Percentiles rank a stretch among this genome's conserved stretches.
phyloP scores from a whole-genome alignment of 2,113 vertebrate genomes.

The Telmatochromis sp. region DNA sequence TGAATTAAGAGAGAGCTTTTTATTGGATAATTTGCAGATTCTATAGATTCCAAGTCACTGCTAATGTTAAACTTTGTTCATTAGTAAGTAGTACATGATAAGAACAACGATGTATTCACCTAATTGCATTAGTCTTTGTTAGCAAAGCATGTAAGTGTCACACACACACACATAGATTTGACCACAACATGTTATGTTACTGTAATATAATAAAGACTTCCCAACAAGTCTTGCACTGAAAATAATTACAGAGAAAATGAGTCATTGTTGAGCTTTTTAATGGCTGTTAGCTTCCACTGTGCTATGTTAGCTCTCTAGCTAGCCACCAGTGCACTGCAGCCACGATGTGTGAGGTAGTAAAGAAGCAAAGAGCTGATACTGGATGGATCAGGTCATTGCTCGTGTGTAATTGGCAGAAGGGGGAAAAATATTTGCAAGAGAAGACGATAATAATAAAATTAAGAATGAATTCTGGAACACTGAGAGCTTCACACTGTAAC shows the following conservation, averaged over 20 bases:
- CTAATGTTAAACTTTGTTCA: background rate
- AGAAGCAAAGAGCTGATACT: background rate
- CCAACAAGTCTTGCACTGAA: background rate
- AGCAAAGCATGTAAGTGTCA: background rate
- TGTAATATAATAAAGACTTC: background rate
- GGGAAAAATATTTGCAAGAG: fast-evolving
- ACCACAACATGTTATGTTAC: background rate
- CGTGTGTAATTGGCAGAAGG: fast-evolving
- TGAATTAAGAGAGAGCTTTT: background rate
- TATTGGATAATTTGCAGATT: background rate
- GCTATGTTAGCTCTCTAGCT: background rate
- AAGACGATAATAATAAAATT: background rate
- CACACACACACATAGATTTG: background rate
- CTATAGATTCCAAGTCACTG: background rate
- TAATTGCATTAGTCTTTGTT: background rate
- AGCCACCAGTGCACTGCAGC: background rate
- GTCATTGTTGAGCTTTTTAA: background rate
- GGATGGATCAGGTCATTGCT: background rate
- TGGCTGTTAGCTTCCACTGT: background rate
- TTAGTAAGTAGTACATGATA: background rate
- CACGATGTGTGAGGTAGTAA: background rate
- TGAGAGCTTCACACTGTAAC: fast-evolving
- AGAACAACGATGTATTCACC: background rate
- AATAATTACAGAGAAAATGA: background rate
- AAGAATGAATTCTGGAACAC: background rate